phyloP scores from a whole-genome alignment of 2,888 invertebrate genomes.

The Xestia rhomboidea region DNA sequence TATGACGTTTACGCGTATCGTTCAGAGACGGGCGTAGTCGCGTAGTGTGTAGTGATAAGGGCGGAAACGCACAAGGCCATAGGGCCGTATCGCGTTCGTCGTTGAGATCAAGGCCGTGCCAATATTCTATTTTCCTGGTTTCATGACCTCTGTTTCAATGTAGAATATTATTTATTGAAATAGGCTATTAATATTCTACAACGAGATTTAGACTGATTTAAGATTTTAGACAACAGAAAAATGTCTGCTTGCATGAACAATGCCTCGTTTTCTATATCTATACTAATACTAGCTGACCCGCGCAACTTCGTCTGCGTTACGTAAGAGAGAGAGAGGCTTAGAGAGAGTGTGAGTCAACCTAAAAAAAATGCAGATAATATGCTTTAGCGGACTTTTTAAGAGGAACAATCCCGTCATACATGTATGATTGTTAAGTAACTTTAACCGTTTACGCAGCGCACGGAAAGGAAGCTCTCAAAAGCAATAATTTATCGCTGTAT shows the following conservation, averaged over 20 bases:
- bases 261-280: too few species aligned
- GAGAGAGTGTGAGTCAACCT: too few species aligned
- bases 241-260: background rate
- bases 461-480: too few species aligned
- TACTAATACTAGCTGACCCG: too few species aligned
- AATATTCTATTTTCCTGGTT: slow-evolving; percentile 56
- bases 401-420: too few species aligned
- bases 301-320: too few species aligned
- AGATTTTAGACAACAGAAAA: background rate
- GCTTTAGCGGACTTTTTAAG: too few species aligned
- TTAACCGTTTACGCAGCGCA: too few species aligned
- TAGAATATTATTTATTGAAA: slow-evolving; percentile 9
- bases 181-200: background rate
- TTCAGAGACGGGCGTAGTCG: slow-evolving; percentile 44
- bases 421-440: too few species aligned
- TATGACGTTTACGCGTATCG: slow-evolving; percentile 44
- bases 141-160: slow-evolving; percentile 43
- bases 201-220: background rate
- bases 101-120: slow-evolving; percentile 67
- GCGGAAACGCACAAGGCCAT: slow-evolving; percentile 73
- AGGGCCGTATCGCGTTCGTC: slow-evolving; percentile 52
- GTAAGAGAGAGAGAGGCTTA: too few species aligned
- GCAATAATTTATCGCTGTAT: too few species aligned
- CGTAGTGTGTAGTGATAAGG: slow-evolving; percentile 69
- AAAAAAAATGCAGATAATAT: too few species aligned